phyloP scores from a whole-genome alignment of 2,888 invertebrate species.

The Tinea trinotella region DNA sequence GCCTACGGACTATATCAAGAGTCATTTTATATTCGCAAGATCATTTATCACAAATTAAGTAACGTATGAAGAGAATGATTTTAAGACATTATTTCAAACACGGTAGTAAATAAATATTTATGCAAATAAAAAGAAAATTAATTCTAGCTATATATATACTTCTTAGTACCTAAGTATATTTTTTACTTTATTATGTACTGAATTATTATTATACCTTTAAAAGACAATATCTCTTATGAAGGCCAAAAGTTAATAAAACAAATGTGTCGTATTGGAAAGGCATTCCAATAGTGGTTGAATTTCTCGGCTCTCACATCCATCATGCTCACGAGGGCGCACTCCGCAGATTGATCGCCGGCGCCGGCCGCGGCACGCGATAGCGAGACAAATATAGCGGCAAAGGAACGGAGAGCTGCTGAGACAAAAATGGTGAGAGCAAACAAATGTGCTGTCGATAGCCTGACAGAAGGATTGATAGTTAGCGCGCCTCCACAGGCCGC shows the following conservation, averaged over 20 bases:
- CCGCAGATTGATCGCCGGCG: conserved; percentile 46
- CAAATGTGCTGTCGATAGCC: conserved; percentile 65
- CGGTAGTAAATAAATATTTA: background rate
- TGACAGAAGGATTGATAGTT: conserved; percentile 68
- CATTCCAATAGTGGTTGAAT: background rate
- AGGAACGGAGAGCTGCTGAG: conserved; percentile 36
- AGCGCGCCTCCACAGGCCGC: conserved; percentile 25
- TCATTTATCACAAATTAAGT: conserved; percentile 32
- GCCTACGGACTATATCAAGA: conserved; percentile 29
- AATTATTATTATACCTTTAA: background rate
- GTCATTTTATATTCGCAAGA: conserved; percentile 31
- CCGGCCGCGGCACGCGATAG: conserved; percentile 29
- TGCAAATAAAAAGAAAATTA: background rate
- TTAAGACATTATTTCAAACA: background rate
- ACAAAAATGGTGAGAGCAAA: conserved; percentile 67
- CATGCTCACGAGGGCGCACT: conserved; percentile 48
- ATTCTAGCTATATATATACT: no score
- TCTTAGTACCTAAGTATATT: no score
- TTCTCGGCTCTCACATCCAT: conserved; percentile 37
- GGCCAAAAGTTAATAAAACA: conserved; percentile 12
- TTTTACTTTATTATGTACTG: background rate
- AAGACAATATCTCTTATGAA: background rate
- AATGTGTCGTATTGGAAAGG: conserved; percentile 17
- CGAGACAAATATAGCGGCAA: conserved; percentile 23
- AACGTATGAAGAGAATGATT: background rate